phyloP scores from a whole-genome alignment of 1,140 invertebrate species.

The Papilio aristodemus region DNA sequence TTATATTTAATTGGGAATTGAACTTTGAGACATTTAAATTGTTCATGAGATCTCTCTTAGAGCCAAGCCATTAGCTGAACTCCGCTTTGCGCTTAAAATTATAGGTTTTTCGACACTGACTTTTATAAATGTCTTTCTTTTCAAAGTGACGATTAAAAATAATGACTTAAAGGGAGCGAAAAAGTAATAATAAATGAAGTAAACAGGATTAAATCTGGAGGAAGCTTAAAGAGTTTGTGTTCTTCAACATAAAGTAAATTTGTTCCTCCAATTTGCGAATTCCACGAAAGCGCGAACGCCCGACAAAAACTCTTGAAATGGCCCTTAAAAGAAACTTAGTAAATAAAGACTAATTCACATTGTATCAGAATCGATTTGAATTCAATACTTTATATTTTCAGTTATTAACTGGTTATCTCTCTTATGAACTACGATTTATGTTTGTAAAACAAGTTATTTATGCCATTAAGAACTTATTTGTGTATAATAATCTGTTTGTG shows the following conservation, averaged over 20 bases:
- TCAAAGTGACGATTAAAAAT: conserved; percentile 19
- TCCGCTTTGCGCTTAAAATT: too few relatives aligned
- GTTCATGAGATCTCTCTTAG: too few relatives aligned
- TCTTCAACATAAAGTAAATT: conserved; percentile 33
- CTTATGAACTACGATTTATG: neutral
- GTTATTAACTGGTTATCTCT: neutral
- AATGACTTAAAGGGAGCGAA: neutral
- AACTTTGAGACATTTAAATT: conserved; percentile 8
- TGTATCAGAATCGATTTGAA: neutral
- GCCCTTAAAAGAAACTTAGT: conserved; percentile 33
- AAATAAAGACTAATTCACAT: conserved; percentile 20
- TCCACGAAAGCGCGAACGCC: conserved; percentile 34
- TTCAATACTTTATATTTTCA: neutral
- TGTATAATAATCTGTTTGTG: too few relatives aligned
- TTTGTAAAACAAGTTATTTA: too few relatives aligned
- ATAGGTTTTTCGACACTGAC: too few relatives aligned
- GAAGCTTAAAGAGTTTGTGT: conserved; percentile 34
- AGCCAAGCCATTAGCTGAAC: too few relatives aligned
- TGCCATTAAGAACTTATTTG: too few relatives aligned
- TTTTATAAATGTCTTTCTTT: neutral
- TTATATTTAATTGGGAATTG: neutral
- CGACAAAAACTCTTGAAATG: conserved; percentile 34
- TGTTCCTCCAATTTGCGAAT: conserved; percentile 34
- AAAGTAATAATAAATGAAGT: conserved; percentile 17
- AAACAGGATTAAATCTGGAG: conserved; percentile 30